Conservation (phyloP, 2,113 vertebrate species). For the Lonchura striata region DNA sequence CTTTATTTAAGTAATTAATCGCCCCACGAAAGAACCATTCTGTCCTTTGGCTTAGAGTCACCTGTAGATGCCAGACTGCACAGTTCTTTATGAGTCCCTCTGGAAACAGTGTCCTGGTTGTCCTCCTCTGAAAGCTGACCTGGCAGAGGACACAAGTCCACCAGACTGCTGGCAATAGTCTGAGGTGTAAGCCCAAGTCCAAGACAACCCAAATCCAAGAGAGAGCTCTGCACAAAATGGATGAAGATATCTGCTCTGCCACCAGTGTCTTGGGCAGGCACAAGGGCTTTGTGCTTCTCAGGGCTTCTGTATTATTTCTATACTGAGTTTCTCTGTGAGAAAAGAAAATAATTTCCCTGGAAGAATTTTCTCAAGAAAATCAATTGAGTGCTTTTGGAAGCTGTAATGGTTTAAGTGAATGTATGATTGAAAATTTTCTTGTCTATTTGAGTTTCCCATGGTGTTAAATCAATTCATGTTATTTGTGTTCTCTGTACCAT, state of each 20-base stretch:
- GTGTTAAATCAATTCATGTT: slow-evolving; percentile 19
- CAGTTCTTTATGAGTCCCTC: neutral
- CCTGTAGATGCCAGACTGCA: neutral
- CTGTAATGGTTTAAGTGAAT: slow-evolving; percentile 2
- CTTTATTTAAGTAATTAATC: neutral
- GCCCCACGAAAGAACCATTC: neutral
- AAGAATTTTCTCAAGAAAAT: slow-evolving; percentile 30
- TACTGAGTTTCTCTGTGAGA: neutral
- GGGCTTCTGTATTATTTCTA: neutral
- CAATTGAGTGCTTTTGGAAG: neutral
- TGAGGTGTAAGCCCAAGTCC: neutral
- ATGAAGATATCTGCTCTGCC: neutral
- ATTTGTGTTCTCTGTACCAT: neutral
- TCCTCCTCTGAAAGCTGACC: neutral
- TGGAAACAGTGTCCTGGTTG: neutral
- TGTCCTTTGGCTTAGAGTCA: neutral
- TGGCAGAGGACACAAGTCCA: neutral
- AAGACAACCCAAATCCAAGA: neutral
- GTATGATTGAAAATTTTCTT: neutral
- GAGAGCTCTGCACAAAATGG: neutral
- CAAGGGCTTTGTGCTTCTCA: neutral
- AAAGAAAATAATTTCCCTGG: neutral
- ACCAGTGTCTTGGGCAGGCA: neutral
- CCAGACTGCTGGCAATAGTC: neutral
- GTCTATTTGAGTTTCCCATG: slow-evolving; percentile 1